Percentiles rank a stretch among this genome's conserved stretches.
Evolutionary conservation across 2,113 vertebrate genomes (phyloP).

Genomic region (Xiphorhynchus elegans): DNA sequence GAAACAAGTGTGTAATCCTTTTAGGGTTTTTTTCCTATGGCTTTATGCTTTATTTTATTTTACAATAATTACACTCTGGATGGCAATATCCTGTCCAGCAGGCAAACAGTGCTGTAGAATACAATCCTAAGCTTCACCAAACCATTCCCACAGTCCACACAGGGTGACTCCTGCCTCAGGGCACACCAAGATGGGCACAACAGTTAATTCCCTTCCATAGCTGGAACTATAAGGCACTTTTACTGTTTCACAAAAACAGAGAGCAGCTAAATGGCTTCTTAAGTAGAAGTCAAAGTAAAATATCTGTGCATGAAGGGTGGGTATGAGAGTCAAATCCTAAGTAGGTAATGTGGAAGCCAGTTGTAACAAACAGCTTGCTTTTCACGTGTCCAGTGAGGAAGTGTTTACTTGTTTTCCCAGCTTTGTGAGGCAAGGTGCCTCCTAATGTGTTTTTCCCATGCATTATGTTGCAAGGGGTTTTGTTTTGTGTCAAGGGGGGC

Average conservation of each 20-base stretch:
- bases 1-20: neutral
- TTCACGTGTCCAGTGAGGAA: neutral
- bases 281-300: slow-evolving; percentile 1
- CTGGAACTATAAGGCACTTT: neutral
- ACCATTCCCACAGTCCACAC: slow-evolving; percentile 1
- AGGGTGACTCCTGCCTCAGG: neutral
- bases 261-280: slow-evolving; percentile 6
- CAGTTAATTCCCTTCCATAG: slow-evolving; percentile 13
- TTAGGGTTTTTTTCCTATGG: neutral
- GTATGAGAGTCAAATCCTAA: neutral
- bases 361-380: neutral
- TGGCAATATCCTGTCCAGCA: neutral
- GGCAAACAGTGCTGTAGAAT: neutral
- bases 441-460: neutral
- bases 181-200: slow-evolving; percentile 1
- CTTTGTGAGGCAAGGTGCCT: neutral
- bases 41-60: slow-evolving; percentile 6
- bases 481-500: neutral
- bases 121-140: slow-evolving; percentile 2
- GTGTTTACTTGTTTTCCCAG: neutral
- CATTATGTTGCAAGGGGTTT: neutral
- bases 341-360: neutral
- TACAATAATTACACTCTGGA: neutral
- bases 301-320: neutral
- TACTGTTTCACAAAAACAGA: neutral